phyloP scores from a whole-genome alignment of 1,140 invertebrate genomes.

The Nixonia krombeini region DNA sequence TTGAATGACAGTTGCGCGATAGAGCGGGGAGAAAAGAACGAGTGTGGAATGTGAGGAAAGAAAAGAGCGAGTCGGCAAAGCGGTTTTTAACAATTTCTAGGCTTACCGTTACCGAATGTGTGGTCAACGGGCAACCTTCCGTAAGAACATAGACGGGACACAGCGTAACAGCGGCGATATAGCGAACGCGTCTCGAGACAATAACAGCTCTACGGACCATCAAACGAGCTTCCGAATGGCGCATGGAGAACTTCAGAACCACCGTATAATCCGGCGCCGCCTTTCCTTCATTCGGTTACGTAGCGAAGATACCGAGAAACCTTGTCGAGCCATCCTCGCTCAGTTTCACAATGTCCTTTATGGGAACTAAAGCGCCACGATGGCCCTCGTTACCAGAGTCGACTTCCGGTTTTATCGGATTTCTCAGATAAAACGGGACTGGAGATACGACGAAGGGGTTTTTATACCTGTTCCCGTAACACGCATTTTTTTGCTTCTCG shows the following conservation, averaged over 20 bases:
- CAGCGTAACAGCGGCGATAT: slow-evolving; percentile 43
- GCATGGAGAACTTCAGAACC: slow-evolving; percentile 52
- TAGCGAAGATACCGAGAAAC: slow-evolving; percentile 29
- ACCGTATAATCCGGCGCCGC: slow-evolving; percentile 45
- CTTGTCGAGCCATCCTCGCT: slow-evolving; percentile 22
- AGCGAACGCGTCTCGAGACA: slow-evolving; percentile 57
- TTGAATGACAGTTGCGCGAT: neutral
- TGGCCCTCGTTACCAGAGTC: slow-evolving; percentile 33
- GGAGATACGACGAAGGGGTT: slow-evolving; percentile 30
- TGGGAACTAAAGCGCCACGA: slow-evolving; percentile 52
- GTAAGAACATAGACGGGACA: slow-evolving; percentile 34
- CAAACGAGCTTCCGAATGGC: slow-evolving; percentile 67
- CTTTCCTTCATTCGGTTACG: slow-evolving; percentile 29
- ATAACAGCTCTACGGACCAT: slow-evolving; percentile 66
- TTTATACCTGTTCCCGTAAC: slow-evolving; percentile 17
- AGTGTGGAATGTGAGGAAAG: slow-evolving; percentile 32
- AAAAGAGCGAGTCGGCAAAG: slow-evolving; percentile 9
- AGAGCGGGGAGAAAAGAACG: slow-evolving; percentile 1
- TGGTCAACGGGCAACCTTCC: slow-evolving; percentile 53
- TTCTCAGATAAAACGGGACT: slow-evolving; percentile 28
- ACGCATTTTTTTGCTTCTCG: slow-evolving; percentile 2
- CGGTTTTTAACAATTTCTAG: slow-evolving; percentile 63
- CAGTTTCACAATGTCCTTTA: slow-evolving; percentile 56
- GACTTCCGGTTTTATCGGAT: slow-evolving; percentile 37
- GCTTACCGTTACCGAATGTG: slow-evolving; percentile 63